Conservation (phyloP, 2,888 invertebrate genomes). For the Agonopterix subpropinquella region DNA sequence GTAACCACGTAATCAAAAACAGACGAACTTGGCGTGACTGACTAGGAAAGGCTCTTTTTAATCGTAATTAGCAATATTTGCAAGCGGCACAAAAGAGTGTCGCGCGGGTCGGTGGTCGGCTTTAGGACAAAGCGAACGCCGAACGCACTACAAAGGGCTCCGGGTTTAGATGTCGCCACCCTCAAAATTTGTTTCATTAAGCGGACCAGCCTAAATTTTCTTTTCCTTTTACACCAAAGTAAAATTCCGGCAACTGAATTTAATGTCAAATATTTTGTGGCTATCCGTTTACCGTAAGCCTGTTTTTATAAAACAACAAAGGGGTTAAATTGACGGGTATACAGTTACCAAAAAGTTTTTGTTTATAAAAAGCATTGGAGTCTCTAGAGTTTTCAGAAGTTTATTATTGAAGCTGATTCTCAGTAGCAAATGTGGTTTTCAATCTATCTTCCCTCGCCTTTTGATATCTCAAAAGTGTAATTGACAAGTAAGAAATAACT, state of each 20-base stretch:
- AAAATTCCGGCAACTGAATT: conserved; percentile 43
- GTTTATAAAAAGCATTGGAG: conserved; percentile 12
- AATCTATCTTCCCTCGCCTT: background rate
- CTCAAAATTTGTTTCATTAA: conserved; percentile 72
- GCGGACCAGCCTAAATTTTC: conserved; percentile 55
- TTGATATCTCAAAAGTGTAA: background rate
- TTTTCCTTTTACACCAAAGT: conserved; percentile 45
- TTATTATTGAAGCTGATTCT: conserved; percentile 5
- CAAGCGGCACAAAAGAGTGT: conserved; percentile 56
- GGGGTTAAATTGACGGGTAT: conserved; percentile 40
- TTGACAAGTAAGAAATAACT: background rate
- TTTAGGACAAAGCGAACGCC: conserved; percentile 48
- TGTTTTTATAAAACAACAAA: conserved; percentile 41
- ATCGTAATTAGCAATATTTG: conserved; percentile 68
- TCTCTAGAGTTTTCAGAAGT: background rate
- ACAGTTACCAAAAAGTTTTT: conserved; percentile 33
- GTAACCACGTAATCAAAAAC: background rate
- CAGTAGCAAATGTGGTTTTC: background rate
- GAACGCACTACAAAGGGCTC: conserved; percentile 64
- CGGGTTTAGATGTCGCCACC: conserved; percentile 66
- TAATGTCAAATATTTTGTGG: conserved; percentile 46
- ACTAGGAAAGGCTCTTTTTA: conserved; percentile 42
- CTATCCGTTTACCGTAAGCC: conserved; percentile 47
- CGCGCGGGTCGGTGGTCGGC: conserved; percentile 41
- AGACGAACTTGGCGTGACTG: background rate